Evolutionary conservation across 2,113 vertebrate genomes (phyloP).

Genomic region (Pandion haliaetus): DNA sequence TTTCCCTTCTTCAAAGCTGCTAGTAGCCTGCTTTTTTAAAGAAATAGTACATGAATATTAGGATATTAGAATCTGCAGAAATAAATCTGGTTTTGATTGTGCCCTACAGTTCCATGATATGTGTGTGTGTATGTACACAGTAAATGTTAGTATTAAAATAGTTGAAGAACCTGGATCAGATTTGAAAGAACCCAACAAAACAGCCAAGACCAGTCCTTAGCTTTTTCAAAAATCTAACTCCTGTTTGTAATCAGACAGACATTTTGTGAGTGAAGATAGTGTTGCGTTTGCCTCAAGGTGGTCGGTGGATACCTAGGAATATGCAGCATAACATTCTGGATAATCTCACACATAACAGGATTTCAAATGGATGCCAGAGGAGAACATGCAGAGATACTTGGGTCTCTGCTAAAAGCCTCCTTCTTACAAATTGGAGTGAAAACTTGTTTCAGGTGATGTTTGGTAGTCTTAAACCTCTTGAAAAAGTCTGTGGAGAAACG

Average conservation of each 20-base stretch:
- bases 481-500: neutral
- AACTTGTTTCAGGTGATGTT: neutral
- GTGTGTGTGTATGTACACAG: no score
- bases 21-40: neutral
- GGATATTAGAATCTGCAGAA: neutral
- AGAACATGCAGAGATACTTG: fast-evolving
- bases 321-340: neutral
- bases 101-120: neutral
- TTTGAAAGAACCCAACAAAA: neutral
- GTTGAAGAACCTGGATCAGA: neutral
- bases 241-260: neutral
- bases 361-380: neutral
- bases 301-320: neutral
- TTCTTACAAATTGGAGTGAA: neutral
- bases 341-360: neutral
- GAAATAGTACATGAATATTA: fast-evolving
- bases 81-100: neutral
- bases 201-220: neutral
- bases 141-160: neutral
- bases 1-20: neutral
- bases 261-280: no score
- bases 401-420: neutral
- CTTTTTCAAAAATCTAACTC: neutral
- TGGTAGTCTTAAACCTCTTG: neutral
- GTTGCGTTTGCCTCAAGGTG: neutral